These are phyloP conservation scores for Metellina segmentata DNA, from an alignment of 2,888 invertebrate genomes.

Conservation along the genomic window DNA sequence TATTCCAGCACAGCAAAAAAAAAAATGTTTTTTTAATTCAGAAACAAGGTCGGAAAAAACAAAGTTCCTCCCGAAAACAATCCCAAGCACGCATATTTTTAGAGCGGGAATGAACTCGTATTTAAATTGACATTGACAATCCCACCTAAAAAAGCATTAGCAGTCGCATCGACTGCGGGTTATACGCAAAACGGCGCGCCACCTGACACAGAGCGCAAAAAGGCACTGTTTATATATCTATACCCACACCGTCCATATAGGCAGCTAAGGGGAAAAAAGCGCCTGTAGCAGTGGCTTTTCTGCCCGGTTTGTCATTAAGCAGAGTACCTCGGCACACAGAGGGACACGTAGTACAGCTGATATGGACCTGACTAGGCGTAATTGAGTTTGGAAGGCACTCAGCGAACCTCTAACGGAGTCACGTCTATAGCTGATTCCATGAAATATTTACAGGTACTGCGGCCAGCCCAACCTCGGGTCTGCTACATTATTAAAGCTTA, in stretches of 20 bases:
- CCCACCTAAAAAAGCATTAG: not conserved
- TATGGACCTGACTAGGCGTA: constrained; percentile 71
- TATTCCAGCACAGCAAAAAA: too few species aligned
- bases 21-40: too few species aligned
- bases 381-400: constrained; percentile 75
- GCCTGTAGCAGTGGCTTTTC: constrained; percentile 56
- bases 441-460: constrained; percentile 74
- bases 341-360: constrained; percentile 69
- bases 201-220: constrained; percentile 43
- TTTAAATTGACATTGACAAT: not conserved
- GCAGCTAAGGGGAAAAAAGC: constrained; percentile 19
- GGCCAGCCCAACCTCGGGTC: constrained; percentile 48
- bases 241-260: not conserved
- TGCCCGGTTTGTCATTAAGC: constrained; percentile 67
- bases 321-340: constrained; percentile 54
- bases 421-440: constrained; percentile 68
- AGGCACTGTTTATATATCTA: constrained; percentile 37
- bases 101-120: not conserved
- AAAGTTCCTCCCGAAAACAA: too few species aligned
- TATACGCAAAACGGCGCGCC: constrained; percentile 13
- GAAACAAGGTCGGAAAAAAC: too few species aligned
- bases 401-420: constrained; percentile 67
- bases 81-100: not conserved
- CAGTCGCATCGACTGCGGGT: not conserved
- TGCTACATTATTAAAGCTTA: constrained; percentile 75